Conservation (phyloP, 1,140 invertebrate species). For the Popillia japonica region DNA sequence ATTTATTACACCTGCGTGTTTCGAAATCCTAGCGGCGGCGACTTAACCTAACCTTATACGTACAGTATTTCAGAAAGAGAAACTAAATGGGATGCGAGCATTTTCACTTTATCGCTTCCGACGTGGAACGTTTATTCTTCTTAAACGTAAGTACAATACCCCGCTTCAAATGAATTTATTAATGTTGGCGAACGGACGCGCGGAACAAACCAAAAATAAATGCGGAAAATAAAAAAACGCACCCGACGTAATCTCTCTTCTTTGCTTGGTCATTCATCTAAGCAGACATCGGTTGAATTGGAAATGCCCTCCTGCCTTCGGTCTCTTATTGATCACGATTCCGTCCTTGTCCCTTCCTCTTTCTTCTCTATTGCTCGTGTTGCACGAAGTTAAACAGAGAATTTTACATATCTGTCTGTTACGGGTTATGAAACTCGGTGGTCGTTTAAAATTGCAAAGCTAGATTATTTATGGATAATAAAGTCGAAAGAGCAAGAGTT, state of each 20-base stretch:
- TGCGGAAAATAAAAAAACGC: slow-evolving; percentile 45
- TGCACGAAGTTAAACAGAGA: slow-evolving; percentile 2
- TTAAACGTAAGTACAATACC: slow-evolving; percentile 16
- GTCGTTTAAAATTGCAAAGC: slow-evolving; percentile 10
- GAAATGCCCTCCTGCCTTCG: slow-evolving; percentile 42
- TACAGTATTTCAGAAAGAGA: neutral
- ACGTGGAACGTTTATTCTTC: neutral
- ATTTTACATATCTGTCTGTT: slow-evolving; percentile 1
- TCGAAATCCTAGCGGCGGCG: neutral
- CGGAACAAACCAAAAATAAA: slow-evolving; percentile 46
- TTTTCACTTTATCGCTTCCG: slow-evolving; percentile 17
- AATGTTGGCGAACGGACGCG: slow-evolving; percentile 15
- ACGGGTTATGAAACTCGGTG: neutral
- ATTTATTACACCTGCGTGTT: slow-evolving; percentile 10
- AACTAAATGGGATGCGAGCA: neutral
- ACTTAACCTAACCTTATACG: neutral
- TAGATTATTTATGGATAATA: neutral
- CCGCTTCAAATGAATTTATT: slow-evolving; percentile 21
- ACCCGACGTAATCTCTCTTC: slow-evolving; percentile 44
- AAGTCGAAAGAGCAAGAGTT: neutral
- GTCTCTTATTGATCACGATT: slow-evolving; percentile 22
- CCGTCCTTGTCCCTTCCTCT: neutral
- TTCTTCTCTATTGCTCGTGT: neutral
- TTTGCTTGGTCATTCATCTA: slow-evolving; percentile 46
- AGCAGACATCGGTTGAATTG: slow-evolving; percentile 47